Conservation (phyloP, 2,888 invertebrate genomes). For the Mythimna ferrago region DNA sequence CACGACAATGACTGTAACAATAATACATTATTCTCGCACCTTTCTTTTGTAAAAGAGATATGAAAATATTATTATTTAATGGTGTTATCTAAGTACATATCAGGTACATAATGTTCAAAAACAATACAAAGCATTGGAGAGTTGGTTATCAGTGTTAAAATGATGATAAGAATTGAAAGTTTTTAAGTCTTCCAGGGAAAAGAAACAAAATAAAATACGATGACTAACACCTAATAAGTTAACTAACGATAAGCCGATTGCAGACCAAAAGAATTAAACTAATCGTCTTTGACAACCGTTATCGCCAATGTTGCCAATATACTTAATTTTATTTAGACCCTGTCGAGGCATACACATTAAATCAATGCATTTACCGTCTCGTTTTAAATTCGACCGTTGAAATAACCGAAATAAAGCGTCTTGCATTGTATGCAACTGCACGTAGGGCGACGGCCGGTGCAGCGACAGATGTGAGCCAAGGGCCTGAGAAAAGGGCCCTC, state of each 20-base stretch:
- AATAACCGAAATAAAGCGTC: constrained; percentile 65
- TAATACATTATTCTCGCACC: constrained; percentile 57
- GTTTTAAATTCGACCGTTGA: constrained; percentile 74
- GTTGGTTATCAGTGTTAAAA: not conserved
- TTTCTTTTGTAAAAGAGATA: constrained; percentile 53
- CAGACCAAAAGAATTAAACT: too few relatives aligned
- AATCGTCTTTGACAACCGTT: too few relatives aligned
- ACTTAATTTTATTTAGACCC: not conserved
- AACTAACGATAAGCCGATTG: too few relatives aligned
- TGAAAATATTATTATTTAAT: constrained; percentile 37
- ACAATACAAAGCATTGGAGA: not conserved
- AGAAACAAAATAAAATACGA: too few relatives aligned
- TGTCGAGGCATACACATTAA: constrained; percentile 1
- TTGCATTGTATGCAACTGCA: constrained; percentile 71
- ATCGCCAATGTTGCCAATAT: too few relatives aligned
- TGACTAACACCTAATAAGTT: too few relatives aligned
- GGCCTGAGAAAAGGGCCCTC: constrained; percentile 76
- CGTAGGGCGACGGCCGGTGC: constrained; percentile 73
- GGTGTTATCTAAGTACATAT: constrained; percentile 16
- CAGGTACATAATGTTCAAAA: constrained; percentile 15
- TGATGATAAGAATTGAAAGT: constrained; percentile 16
- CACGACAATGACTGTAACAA: constrained; percentile 50
- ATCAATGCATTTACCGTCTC: constrained; percentile 60
- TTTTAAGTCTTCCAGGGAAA: not conserved
- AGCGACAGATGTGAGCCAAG: constrained; percentile 79